Base-by-base conservation (phyloP, 1,140 invertebrate species). In the Palaemon carinicauda region DNA sequence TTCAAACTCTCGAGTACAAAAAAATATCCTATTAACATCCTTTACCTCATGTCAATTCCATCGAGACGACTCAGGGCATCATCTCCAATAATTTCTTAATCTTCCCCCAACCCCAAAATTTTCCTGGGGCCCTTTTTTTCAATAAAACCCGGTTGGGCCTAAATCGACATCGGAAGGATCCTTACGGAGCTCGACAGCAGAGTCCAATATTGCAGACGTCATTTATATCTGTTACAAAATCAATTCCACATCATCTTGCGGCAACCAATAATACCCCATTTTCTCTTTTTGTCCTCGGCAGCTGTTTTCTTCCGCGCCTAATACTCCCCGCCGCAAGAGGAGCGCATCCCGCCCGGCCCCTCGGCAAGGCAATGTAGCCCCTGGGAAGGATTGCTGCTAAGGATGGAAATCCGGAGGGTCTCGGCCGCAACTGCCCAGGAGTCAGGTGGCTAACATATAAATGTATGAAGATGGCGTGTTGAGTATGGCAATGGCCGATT, bases 401-500 rank as follows among this genome's bases (percentile, higher is more conserved):
- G 52, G 41, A 7, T 14, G 50, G 12, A 29, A 15, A n/a, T 9
- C 52, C 53, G 52, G 10, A 19, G 10, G 19, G 21, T 51, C 0
- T 10, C 9, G 12, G 2, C 50, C 31, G 10, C 53, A 14, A 74
- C 79, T 80, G 69, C 69, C 69, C 85, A 80, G 78, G 79, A 87
- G 78, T 87, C 85, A 87, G 85, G 85, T 87, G 85, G 78, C 79
- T 74, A 81, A 87, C 78, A 75, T 79, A 87, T 87, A 87, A 87
- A 87, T 87, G 79, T 87, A 87, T 87, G 85, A 87, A 87, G 85
- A 87, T 87, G 85, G 85, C 52, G 85, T 87, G 85, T 87, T 87
- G 85, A 87, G 85, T 87, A 69, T 81, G 31, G 85, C 85, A 87
- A 87, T 87, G 75, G 71, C 65, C 41, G 85, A 80, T 87, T 87